These are phyloP conservation scores for Trichonephila clavata DNA, from an alignment of 1,140 invertebrate genomes.

Conservation along the genomic window DNA sequence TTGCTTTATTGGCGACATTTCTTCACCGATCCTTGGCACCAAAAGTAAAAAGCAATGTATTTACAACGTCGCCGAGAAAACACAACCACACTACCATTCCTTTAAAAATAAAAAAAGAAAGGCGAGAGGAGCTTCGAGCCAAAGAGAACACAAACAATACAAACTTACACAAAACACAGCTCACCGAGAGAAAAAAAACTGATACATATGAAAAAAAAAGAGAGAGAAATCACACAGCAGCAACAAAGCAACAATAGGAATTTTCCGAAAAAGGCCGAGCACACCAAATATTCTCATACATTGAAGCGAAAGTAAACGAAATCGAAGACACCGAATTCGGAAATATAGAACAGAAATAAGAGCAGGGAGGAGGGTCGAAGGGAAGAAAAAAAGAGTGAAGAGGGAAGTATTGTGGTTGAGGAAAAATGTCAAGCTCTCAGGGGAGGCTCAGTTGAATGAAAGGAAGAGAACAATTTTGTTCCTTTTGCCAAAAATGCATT, in stretches of 20 bases:
- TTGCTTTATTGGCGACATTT: neutral
- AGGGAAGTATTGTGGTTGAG: conserved; percentile 21
- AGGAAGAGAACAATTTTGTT: neutral
- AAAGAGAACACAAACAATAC: conserved; percentile 2
- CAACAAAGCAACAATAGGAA: conserved; percentile 11
- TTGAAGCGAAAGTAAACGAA: conserved; percentile 35
- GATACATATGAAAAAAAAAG: neutral
- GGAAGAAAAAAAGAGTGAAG: neutral
- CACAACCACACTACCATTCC: neutral
- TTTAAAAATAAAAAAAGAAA: neutral
- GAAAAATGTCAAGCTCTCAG: neutral
- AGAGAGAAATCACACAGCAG: neutral
- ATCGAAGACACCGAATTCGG: conserved; percentile 6
- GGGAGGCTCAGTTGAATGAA: conserved; percentile 21
- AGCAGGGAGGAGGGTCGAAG: neutral
- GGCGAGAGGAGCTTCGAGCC: neutral
- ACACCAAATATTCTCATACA: conserved; percentile 39
- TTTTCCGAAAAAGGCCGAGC: conserved; percentile 13
- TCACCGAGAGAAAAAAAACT: neutral
- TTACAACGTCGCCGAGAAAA: neutral
- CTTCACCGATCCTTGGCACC: neutral
- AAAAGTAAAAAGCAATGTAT: neutral
- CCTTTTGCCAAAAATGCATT: neutral
- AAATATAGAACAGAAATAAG: conserved; percentile 24
- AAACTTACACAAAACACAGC: conserved; percentile 13